These are phyloP conservation scores for Aix galericulata DNA, from an alignment of 2,113 vertebrate species.

Conservation along the genomic window DNA sequence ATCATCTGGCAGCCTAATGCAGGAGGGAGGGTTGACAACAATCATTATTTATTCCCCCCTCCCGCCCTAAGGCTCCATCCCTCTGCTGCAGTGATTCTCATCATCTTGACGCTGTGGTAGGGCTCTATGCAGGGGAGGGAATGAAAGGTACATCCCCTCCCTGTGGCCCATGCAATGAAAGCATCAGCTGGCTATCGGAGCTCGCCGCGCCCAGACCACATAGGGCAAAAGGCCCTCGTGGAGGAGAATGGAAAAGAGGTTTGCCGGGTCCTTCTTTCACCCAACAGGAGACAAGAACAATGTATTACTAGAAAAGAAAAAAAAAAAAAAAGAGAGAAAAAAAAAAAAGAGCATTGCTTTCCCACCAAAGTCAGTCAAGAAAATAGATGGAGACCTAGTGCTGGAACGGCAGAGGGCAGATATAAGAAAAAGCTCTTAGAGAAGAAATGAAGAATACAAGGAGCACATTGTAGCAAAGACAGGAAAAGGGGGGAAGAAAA, in stretches of 20 bases:
- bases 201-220: slow-evolving; percentile 54
- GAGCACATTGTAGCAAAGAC: not conserved
- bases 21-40: slow-evolving; percentile 52
- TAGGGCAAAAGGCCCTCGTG: slow-evolving; percentile 3
- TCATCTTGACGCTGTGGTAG: slow-evolving; percentile 55
- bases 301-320: not conserved
- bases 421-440: not conserved
- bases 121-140: slow-evolving; percentile 49
- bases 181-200: slow-evolving; percentile 56
- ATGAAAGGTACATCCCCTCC: slow-evolving; percentile 57
- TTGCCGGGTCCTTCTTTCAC: not conserved
- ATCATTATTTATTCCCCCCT: slow-evolving; percentile 62
- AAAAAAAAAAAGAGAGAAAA: not conserved
- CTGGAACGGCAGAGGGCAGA: not conserved
- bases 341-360: not conserved
- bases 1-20: slow-evolving; percentile 69
- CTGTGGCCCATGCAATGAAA: slow-evolving; percentile 56
- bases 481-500: not conserved
- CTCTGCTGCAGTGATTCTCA: slow-evolving; percentile 49
- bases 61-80: slow-evolving; percentile 48
- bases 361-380: not conserved
- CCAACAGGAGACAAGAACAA: not conserved
- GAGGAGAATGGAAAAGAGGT: slow-evolving; percentile 23
- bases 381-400: not conserved
- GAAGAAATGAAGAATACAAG: not conserved